These are phyloP conservation scores for Tigriopus japonicus DNA, from an alignment of 1,140 invertebrate genomes.

Conservation along the genomic window DNA sequence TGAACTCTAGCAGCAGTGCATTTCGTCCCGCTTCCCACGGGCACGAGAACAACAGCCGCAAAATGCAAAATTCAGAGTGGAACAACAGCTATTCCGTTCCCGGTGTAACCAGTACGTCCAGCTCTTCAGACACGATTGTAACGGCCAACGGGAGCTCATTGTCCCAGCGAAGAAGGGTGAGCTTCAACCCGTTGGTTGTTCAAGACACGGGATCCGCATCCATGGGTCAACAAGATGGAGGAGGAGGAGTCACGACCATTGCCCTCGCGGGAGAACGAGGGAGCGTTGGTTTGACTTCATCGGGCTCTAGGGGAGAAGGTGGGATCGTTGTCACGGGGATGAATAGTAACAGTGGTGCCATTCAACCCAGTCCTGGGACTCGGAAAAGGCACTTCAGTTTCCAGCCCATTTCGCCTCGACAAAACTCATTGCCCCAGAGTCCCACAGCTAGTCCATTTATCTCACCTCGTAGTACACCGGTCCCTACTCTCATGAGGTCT, in stretches of 20 bases:
- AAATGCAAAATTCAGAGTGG: too few species aligned
- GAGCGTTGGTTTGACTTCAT: too few species aligned
- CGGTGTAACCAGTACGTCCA: not conserved
- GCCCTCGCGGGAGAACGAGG: not conserved
- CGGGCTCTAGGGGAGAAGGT: too few species aligned
- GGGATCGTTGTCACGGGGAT: not conserved
- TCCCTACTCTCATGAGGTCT: conserved; percentile 31
- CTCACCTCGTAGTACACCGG: conserved; percentile 53
- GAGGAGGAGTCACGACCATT: conserved; percentile 6
- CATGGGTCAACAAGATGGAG: conserved; percentile 7
- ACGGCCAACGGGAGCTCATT: conserved; percentile 20
- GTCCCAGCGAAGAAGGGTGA: conserved; percentile 31
- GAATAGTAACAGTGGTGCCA: not conserved
- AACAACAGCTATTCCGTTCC: not conserved
- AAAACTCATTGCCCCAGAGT: conserved; percentile 23
- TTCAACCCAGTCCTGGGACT: conserved; percentile 34
- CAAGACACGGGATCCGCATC: not conserved
- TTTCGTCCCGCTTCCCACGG: too few species aligned
- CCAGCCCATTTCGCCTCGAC: conserved; percentile 54
- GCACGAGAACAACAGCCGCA: too few species aligned
- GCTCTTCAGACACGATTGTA: conserved; percentile 20
- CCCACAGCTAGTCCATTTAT: conserved; percentile 57
- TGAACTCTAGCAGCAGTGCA: not conserved
- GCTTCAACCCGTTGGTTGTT: conserved; percentile 34
- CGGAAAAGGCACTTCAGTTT: conserved; percentile 59